Conservation (phyloP, 2,888 invertebrate species). For the Heteromurus nitidus region DNA sequence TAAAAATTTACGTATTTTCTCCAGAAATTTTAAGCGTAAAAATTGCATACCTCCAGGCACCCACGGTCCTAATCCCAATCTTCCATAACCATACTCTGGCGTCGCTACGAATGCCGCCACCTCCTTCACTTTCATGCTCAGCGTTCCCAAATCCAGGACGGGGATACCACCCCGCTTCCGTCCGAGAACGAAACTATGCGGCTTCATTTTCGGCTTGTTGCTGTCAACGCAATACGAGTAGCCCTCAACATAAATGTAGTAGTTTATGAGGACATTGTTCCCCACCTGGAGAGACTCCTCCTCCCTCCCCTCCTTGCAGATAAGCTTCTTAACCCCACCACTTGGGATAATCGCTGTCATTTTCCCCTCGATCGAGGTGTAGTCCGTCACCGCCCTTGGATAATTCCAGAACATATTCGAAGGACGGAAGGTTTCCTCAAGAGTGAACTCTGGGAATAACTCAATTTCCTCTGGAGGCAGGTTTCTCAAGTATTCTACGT, state of each 20-base stretch:
- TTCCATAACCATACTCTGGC: constrained; percentile 7
- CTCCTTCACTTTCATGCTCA: constrained; percentile 24
- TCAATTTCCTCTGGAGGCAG: neutral
- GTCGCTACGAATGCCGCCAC: constrained; percentile 15
- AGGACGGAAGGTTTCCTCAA: neutral
- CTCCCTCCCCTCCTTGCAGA: neutral
- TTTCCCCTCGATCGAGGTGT: neutral
- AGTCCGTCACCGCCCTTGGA: neutral
- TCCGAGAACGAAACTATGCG: neutral
- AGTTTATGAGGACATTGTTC: constrained; percentile 16
- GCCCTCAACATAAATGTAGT: constrained; percentile 19
- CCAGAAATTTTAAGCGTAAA: neutral
- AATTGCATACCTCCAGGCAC: constrained; percentile 4
- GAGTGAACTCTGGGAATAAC: constrained; percentile 1
- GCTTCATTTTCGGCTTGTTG: constrained; percentile 8
- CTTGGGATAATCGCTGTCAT: constrained; percentile 12
- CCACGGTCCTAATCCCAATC: neutral
- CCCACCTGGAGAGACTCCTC: neutral
- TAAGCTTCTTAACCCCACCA: constrained; percentile 23
- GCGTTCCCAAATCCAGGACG: neutral
- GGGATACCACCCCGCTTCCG: neutral
- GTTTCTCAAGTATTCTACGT: neutral
- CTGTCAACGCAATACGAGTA: neutral
- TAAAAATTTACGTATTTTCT: neutral
- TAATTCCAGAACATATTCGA: constrained; percentile 3